These are phyloP conservation scores for Nasonia vitripennis DNA, from an alignment of 1,140 invertebrate species.

Conservation along the genomic window DNA sequence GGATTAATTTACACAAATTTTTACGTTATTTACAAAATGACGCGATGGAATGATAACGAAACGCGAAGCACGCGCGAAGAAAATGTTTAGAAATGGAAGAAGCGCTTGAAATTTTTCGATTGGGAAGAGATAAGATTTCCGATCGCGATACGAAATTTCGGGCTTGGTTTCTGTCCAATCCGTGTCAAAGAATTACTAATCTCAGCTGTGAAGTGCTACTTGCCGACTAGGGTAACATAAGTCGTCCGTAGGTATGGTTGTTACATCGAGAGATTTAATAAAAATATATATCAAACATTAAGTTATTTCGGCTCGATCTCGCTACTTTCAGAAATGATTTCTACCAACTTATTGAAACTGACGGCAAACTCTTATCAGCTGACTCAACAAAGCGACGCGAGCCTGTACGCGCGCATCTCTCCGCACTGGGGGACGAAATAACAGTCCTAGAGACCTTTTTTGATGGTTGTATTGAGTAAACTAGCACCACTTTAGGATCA, in stretches of 20 bases:
- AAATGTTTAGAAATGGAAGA: neutral
- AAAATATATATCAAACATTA: neutral
- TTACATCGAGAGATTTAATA: neutral
- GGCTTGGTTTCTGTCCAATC: neutral
- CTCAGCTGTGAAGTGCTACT: conserved; percentile 46
- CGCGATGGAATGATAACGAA: no score
- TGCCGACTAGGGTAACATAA: conserved; percentile 45
- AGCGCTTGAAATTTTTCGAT: neutral
- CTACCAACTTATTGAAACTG: neutral
- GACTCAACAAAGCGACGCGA: neutral
- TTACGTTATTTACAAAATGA: no score
- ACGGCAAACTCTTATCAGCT: neutral
- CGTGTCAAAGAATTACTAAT: conserved; percentile 35
- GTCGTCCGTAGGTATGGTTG: neutral
- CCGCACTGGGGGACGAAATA: neutral
- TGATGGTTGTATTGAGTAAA: conserved; percentile 51
- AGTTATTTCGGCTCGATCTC: no score
- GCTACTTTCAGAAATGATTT: no score
- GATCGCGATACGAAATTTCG: neutral
- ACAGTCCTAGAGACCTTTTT: conserved; percentile 17
- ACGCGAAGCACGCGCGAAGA: no score
- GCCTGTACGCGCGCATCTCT: neutral
- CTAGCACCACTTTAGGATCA: conserved; percentile 59
- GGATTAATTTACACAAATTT: no score
- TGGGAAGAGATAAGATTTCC: neutral